phyloP scores from a whole-genome alignment of 2,113 vertebrate genomes.

The Cebidichthys violaceus region DNA sequence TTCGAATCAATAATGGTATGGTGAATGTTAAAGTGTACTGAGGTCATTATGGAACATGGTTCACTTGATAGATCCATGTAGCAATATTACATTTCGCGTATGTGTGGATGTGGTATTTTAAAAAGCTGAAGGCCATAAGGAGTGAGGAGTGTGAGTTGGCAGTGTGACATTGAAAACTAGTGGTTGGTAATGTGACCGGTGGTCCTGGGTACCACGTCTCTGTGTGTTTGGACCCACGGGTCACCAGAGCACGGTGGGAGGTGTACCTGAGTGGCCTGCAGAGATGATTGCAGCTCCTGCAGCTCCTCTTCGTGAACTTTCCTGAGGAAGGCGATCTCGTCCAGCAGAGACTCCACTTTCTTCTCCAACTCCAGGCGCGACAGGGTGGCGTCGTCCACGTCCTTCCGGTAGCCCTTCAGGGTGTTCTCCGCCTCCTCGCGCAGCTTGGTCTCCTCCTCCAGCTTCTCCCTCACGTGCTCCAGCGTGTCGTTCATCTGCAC shows the following conservation, averaged over 20 bases:
- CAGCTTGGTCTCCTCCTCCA: slow-evolving; percentile 81
- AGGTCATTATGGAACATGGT: neutral
- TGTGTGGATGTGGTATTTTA: neutral
- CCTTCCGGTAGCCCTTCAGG: slow-evolving; percentile 82
- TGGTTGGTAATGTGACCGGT: neutral
- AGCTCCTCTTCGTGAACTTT: slow-evolving; percentile 87
- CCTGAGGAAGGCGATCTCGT: slow-evolving; percentile 88
- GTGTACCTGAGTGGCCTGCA: slow-evolving; percentile 85
- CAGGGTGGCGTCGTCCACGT: slow-evolving; percentile 85
- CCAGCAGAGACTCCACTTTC: slow-evolving; percentile 86
- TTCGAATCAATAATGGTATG: neutral
- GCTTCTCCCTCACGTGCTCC: slow-evolving; percentile 80
- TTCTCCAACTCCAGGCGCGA: slow-evolving; percentile 86
- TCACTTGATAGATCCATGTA: neutral
- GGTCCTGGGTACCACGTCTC: neutral
- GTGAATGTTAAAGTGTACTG: neutral
- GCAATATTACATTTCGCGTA: neutral
- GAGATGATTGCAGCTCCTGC: slow-evolving; percentile 83
- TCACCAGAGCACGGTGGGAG: neutral
- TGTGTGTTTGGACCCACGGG: neutral
- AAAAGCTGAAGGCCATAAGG: neutral
- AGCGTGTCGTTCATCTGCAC: slow-evolving; percentile 83
- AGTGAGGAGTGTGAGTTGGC: neutral
- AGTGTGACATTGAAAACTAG: neutral
- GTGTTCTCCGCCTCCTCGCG: slow-evolving; percentile 84